phyloP scores from a whole-genome alignment of 2,888 invertebrate species.

The Nasonovia ribisnigri region DNA sequence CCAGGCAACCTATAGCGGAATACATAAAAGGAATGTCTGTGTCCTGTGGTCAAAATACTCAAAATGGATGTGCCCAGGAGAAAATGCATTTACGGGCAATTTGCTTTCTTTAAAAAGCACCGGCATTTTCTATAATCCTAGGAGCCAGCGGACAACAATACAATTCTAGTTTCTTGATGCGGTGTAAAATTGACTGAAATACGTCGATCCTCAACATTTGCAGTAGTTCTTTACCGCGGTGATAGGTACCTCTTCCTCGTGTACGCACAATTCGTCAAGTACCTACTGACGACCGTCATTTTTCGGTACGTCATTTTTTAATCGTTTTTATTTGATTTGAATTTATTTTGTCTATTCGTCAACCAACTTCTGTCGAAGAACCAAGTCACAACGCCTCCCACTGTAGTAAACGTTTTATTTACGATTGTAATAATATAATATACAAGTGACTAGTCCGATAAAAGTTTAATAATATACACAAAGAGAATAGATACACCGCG shows the following conservation, averaged over 20 bases:
- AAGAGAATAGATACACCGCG: background rate
- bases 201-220: background rate
- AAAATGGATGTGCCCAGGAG: too few species aligned
- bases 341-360: background rate
- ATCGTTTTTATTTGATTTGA: background rate
- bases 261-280: background rate
- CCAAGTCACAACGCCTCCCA: background rate
- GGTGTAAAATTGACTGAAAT: background rate
- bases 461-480: background rate
- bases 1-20: too few species aligned
- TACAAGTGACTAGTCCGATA: background rate
- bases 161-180: background rate
- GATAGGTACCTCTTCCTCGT: background rate
- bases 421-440: background rate
- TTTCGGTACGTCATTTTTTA: background rate
- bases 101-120: too few species aligned
- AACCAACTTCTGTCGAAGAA: background rate
- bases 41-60: too few species aligned
- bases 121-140: too few species aligned
- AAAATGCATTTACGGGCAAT: too few species aligned
- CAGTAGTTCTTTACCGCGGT: background rate
- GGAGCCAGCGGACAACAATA: background rate
- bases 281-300: background rate
- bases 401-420: background rate
- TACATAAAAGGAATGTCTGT: too few species aligned